Percentiles rank a stretch among this genome's conserved stretches.
Evolutionary conservation across 2,888 invertebrate genomes (phyloP).

Genomic region (Eledona agricola): DNA sequence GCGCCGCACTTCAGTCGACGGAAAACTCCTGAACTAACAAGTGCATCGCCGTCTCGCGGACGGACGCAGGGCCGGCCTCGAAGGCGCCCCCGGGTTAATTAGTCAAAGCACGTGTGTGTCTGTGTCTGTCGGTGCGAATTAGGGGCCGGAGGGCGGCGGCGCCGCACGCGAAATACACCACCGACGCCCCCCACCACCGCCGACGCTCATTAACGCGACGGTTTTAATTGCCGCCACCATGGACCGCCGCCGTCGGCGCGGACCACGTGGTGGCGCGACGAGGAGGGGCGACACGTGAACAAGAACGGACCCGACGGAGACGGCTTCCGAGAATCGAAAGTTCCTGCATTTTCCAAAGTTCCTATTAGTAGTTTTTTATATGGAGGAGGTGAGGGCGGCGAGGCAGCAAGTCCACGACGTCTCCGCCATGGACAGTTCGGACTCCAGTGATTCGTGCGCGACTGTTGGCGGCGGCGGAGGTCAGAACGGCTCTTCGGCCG

Average conservation of each 20-base stretch:
- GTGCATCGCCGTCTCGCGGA: constrained; percentile 41
- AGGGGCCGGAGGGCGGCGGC: constrained; percentile 34
- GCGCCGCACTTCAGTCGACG: constrained; percentile 59
- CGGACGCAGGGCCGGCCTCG: constrained; percentile 33
- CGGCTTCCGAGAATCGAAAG: constrained; percentile 35
- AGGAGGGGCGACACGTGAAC: constrained; percentile 9
- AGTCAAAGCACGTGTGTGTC: constrained; percentile 32
- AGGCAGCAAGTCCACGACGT: constrained; percentile 55
- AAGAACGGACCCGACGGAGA: constrained; percentile 8
- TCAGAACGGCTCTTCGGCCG: too few relatives aligned
- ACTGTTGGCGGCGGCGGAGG: too few relatives aligned
- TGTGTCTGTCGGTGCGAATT: constrained; percentile 40
- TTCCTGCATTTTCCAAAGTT: constrained; percentile 42
- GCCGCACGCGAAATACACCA: constrained; percentile 19
- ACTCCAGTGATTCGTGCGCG: constrained; percentile 59
- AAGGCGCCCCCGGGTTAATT: constrained; percentile 41
- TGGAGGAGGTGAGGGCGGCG: constrained; percentile 58
- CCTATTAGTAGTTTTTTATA: too few relatives aligned
- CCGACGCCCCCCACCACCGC: constrained; percentile 9
- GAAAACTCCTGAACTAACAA: constrained; percentile 58
- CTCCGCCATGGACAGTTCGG: constrained; percentile 57
- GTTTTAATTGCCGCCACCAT: constrained; percentile 41
- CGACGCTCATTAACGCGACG: constrained; percentile 40
- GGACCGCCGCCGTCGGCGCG: constrained; percentile 27
- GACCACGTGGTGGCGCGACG: constrained; percentile 13